Percentiles rank a stretch among this genome's conserved stretches.
These are phyloP conservation scores for Endomychus coccineus DNA, from an alignment of 2,888 invertebrate species.

Conservation along the genomic window DNA sequence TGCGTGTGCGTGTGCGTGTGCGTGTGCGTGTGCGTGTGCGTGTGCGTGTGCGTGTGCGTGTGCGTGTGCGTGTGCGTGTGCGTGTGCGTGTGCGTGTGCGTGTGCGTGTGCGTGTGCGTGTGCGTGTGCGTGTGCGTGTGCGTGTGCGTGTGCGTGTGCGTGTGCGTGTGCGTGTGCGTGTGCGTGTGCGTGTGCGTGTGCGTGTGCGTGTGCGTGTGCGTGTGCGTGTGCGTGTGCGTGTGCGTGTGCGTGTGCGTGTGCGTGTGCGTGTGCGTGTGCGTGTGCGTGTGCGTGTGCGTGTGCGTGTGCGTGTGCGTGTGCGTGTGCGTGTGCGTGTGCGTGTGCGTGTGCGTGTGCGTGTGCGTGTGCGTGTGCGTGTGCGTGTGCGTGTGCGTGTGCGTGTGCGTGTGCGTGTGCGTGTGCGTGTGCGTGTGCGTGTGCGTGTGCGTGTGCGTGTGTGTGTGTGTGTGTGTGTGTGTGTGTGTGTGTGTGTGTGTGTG, in stretches of 20 bases:
- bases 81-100: neutral
- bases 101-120: neutral
- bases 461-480: slow-evolving; percentile 1
- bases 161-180: neutral
- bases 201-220: neutral
- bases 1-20: neutral
- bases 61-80: neutral
- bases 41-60: neutral
- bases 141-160: neutral
- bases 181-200: neutral
- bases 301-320: neutral
- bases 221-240: neutral
- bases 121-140: neutral
- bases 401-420: neutral
- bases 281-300: neutral
- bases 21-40: neutral
- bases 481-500: slow-evolving; percentile 1
- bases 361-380: neutral
- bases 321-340: neutral
- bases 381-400: neutral
- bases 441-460: neutral
- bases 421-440: neutral
- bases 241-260: neutral
- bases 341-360: neutral
- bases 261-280: neutral